Conservation (phyloP, 2,888 invertebrate genomes). For the Andrena camellia region DNA sequence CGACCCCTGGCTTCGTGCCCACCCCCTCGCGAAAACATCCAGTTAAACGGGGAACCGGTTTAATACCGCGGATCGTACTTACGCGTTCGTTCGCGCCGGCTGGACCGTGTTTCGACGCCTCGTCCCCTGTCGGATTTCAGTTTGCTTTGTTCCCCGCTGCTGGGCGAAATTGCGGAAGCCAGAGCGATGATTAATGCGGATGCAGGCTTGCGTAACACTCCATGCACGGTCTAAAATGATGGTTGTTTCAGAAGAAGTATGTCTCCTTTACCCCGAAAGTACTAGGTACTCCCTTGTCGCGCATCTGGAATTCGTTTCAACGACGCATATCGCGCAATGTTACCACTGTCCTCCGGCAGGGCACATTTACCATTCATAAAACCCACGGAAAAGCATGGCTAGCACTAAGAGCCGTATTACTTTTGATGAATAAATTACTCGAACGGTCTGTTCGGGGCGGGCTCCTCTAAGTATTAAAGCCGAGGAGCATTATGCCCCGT, state of each 20-base stretch:
- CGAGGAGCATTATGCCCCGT: slow-evolving; percentile 11
- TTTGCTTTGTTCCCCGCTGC: not conserved
- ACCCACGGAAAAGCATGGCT: not conserved
- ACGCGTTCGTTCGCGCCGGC: not conserved
- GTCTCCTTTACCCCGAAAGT: no score
- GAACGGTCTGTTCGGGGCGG: not conserved
- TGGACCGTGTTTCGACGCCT: slow-evolving; percentile 14
- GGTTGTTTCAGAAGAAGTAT: no score
- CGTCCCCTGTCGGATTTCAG: not conserved
- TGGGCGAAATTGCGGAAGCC: no score
- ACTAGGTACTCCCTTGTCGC: no score
- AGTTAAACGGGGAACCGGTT: slow-evolving; percentile 61
- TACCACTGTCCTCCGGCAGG: no score
- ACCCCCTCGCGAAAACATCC: slow-evolving; percentile 44
- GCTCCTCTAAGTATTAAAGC: slow-evolving; percentile 33
- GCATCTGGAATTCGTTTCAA: no score
- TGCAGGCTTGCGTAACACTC: no score
- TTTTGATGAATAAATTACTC: slow-evolving; percentile 33
- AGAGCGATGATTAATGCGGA: not conserved
- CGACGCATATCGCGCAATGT: no score
- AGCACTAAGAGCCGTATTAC: not conserved
- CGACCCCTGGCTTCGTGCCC: slow-evolving; percentile 18
- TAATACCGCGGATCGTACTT: slow-evolving; percentile 44
- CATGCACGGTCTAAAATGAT: no score
- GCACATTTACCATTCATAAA: not conserved